Evolutionary conservation across 2,797 vertebrate species (phyloP).

Genomic region (Bucorvus abyssinicus): DNA sequence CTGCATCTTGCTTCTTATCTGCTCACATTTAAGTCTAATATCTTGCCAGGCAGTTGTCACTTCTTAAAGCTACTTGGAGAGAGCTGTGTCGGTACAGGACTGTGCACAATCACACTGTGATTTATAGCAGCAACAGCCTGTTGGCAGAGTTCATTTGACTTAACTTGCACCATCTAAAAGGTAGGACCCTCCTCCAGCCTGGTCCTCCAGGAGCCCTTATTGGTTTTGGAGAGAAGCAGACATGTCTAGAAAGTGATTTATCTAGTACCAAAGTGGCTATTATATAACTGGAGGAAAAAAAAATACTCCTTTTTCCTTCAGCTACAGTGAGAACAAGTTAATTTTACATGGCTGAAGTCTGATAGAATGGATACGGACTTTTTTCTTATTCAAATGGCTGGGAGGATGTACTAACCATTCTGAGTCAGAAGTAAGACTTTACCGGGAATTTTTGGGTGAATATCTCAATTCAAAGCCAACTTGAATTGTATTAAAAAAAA

Average conservation of each 20-base stretch:
- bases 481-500: neutral
- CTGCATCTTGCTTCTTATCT: slow-evolving; percentile 25
- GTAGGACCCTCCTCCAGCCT: neutral
- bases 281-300: neutral
- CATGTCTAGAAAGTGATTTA: neutral
- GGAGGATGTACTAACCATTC: neutral
- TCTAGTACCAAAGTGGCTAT: neutral
- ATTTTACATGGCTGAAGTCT: neutral
- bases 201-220: neutral
- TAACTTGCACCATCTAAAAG: neutral
- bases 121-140: neutral
- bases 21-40: neutral
- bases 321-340: neutral
- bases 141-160: neutral
- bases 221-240: neutral
- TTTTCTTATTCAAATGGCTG: neutral
- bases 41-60: slow-evolving; percentile 54
- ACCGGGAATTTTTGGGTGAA: neutral
- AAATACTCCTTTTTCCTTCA: neutral
- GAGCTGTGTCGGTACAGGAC: neutral
- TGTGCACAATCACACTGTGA: neutral
- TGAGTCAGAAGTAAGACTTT: neutral
- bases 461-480: neutral
- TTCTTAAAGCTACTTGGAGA: slow-evolving; percentile 18
- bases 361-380: neutral